Conservation (phyloP, 2,888 invertebrate genomes). For the Sesia apiformis region DNA sequence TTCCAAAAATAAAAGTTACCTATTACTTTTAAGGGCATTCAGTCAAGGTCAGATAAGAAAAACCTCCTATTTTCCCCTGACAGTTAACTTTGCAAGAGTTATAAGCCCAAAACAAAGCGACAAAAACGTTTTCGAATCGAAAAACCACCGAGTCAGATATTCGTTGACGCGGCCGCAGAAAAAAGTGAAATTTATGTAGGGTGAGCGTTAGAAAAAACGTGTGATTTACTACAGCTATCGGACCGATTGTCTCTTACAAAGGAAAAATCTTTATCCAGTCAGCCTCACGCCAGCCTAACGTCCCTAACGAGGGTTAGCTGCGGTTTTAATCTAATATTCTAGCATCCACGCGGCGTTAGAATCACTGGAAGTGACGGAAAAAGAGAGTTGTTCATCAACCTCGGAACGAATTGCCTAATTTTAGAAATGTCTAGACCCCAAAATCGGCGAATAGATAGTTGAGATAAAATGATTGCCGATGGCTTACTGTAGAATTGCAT, state of each 20-base stretch:
- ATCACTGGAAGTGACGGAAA: conserved; percentile 1
- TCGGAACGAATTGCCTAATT: too few relatives aligned
- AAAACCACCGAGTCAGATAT: conserved; percentile 9
- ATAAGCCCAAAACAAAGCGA: conserved; percentile 1
- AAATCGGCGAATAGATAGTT: too few relatives aligned
- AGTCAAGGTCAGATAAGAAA: too few relatives aligned
- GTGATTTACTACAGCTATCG: conserved; percentile 6
- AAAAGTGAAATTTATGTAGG: conserved; percentile 7
- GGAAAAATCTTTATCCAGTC: conserved; percentile 16
- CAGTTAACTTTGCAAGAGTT: not conserved
- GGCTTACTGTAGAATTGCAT: too few relatives aligned
- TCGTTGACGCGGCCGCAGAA: conserved; percentile 5
- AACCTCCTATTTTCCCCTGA: too few relatives aligned
- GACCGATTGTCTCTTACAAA: conserved; percentile 16
- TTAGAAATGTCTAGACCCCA: too few relatives aligned
- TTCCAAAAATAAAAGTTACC: too few relatives aligned
- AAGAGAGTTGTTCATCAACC: too few relatives aligned
- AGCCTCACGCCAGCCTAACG: conserved; percentile 4
- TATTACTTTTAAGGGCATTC: too few relatives aligned
- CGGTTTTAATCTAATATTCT: conserved; percentile 32
- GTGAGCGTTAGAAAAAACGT: conserved; percentile 2
- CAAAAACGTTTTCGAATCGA: conserved; percentile 3
- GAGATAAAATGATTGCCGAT: too few relatives aligned
- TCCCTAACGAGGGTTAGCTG: conserved; percentile 19
- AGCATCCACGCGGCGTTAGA: conserved; percentile 2